These are phyloP conservation scores for Heterotis niloticus DNA, from an alignment of 2,113 vertebrate genomes.

Conservation along the genomic window DNA sequence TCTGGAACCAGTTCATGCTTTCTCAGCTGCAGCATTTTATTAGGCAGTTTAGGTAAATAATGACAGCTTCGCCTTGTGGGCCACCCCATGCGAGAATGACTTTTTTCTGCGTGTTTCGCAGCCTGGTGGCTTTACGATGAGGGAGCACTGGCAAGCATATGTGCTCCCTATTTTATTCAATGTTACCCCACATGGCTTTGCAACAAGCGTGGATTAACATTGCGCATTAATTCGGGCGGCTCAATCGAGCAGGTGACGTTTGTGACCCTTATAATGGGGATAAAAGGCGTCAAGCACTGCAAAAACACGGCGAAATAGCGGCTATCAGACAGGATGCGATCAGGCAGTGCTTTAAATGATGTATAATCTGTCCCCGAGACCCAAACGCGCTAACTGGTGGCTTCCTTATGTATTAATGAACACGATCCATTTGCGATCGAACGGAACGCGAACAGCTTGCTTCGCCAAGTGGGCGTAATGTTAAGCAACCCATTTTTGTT, in stretches of 20 bases:
- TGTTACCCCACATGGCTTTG: constrained; percentile 16
- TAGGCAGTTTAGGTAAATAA: neutral
- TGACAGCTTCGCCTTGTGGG: neutral
- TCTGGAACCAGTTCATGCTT: neutral
- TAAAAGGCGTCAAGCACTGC: constrained; percentile 27
- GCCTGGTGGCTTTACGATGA: neutral
- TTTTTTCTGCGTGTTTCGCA: neutral
- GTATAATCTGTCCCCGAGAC: constrained; percentile 37
- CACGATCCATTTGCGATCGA: constrained; percentile 24
- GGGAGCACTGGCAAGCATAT: neutral
- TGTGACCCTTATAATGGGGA: constrained; percentile 33
- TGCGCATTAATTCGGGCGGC: constrained; percentile 19
- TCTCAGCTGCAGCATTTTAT: neutral
- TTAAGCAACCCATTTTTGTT: too few species aligned
- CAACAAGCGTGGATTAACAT: constrained; percentile 12
- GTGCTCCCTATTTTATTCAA: constrained; percentile 6
- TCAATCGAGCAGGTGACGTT: constrained; percentile 31
- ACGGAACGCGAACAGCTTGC: constrained; percentile 1
- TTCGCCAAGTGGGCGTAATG: neutral
- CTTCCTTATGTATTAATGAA: constrained; percentile 21
- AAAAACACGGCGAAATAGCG: constrained; percentile 17
- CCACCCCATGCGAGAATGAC: neutral
- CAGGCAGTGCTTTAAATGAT: constrained; percentile 39
- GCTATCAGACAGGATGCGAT: constrained; percentile 23
- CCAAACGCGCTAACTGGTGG: constrained; percentile 25